These are phyloP conservation scores for Taphrorychus bicolor DNA, from an alignment of 2,888 invertebrate species.

Conservation along the genomic window DNA sequence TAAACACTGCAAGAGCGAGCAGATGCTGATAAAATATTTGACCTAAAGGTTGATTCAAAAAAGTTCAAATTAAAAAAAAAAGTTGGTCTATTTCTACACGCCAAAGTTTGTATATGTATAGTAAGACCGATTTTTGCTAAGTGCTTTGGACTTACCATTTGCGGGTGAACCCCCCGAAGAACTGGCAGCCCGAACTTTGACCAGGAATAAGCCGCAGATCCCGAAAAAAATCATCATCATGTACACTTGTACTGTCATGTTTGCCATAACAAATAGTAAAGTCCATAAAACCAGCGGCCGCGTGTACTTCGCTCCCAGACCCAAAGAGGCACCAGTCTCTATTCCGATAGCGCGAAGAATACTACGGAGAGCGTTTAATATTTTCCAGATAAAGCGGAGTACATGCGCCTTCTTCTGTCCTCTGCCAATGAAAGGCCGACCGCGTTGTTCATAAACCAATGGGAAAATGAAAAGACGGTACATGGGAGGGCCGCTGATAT, in stretches of 20 bases:
- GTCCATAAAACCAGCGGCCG: slow-evolving; percentile 41
- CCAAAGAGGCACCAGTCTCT: slow-evolving; percentile 47
- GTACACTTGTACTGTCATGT: slow-evolving; percentile 13
- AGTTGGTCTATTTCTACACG: no score
- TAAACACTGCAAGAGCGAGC: not conserved
- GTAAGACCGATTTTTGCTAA: no score
- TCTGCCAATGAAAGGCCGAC: slow-evolving; percentile 57
- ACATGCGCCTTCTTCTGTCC: slow-evolving; percentile 56
- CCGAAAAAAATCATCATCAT: slow-evolving; percentile 23
- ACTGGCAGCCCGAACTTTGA: slow-evolving; percentile 47
- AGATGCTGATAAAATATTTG: not conserved
- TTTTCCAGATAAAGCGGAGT: slow-evolving; percentile 52
- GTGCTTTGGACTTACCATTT: slow-evolving; percentile 56
- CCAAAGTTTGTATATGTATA: no score
- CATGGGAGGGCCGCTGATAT: slow-evolving; percentile 59
- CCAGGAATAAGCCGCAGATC: slow-evolving; percentile 46
- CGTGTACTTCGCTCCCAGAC: slow-evolving; percentile 47
- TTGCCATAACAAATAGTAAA: slow-evolving; percentile 10
- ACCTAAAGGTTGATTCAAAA: not conserved
- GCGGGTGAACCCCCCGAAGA: slow-evolving; percentile 51
- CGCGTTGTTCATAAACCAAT: slow-evolving; percentile 58
- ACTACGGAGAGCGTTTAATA: slow-evolving; percentile 53
- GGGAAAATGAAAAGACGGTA: slow-evolving; percentile 59
- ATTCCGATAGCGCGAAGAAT: slow-evolving; percentile 49
- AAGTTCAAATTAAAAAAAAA: no score